phyloP scores from a whole-genome alignment of 2,797 vertebrate species.

The Sarcophilus harrisii region DNA sequence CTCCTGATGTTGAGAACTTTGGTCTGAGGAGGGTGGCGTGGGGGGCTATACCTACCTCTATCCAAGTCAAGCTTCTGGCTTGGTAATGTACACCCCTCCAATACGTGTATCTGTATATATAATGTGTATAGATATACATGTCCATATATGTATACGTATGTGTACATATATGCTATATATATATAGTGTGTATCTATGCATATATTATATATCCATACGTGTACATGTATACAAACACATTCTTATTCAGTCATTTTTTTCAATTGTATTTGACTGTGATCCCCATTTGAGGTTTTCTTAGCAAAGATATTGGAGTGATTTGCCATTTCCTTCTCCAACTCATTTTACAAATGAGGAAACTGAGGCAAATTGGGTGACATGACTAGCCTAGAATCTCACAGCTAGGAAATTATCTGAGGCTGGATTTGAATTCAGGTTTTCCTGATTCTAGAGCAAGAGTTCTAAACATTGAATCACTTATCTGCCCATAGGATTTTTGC shows the following conservation, averaged over 20 bases:
- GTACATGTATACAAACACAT: not conserved
- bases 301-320: not conserved
- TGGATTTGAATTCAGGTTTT: not conserved
- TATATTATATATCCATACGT: too few species aligned
- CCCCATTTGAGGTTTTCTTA: not conserved
- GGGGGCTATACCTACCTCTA: not conserved
- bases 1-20: not conserved
- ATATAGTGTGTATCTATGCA: not conserved
- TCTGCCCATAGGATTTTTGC: not conserved
- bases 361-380: not conserved
- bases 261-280: not conserved
- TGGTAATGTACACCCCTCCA: not conserved
- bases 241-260: not conserved
- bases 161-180: not conserved
- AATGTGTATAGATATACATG: too few species aligned
- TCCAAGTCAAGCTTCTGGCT: not conserved
- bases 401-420: not conserved
- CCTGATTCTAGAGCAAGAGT: not conserved
- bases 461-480: not conserved
- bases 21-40: not conserved
- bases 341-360: not conserved
- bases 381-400: not conserved
- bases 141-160: not conserved
- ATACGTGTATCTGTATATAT: too few species aligned
- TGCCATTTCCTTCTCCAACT: not conserved